Base-by-base conservation (phyloP, 1,140 invertebrate genomes). In the Arion vulgaris region DNA sequence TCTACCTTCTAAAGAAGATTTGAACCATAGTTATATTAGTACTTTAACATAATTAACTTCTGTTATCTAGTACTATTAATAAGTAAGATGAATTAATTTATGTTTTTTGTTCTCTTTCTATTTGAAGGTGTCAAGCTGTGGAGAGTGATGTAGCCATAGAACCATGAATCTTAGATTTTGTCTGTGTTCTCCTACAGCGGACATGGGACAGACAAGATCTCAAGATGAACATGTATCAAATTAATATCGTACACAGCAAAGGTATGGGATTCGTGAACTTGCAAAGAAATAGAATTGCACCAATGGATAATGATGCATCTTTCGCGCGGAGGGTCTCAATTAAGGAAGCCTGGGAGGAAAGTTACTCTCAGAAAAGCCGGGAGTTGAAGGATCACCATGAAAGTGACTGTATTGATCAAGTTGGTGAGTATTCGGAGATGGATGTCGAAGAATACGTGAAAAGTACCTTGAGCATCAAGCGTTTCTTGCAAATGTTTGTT, bases 201-300 rank as follows among this genome's bases (percentile, higher is more conserved):
- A n/a, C 41, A 72, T 72, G 71, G 41, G 41, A 45, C 71, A 13
- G 38, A 72, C 71, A 45, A 72, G 36, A 23, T 39, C 36, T 45
- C 23, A 26, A 7, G 17, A 23, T n/a, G 36, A 72, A 1, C 36
- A 15, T 41, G 41, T 23, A 39, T n/a, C 23, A 72, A 72, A 45
- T 26, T 72, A 19, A 72, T 9, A 5, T 2, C 38, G 19, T 39
- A 11, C 2, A 66, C n/a, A 28, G 62, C 62, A 45, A 57, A 66
- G 76, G 76, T 34, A 78, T 78, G 76, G 76, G 57, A 36, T 78
- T 78, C 51, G 57, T 57, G 53, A 26, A 41, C 66, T 26, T 28
- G 13, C 51, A 78, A 11, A 66, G 53, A 45, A 78, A 38, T 13
- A 78, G 39, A 75, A 23, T 57, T 36, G 66, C 76, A 66, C 32